Percentiles rank a stretch among this genome's conserved stretches.
Evolutionary conservation across 2,888 invertebrate genomes (phyloP).

Genomic region (Drosophila anomelani): DNA sequence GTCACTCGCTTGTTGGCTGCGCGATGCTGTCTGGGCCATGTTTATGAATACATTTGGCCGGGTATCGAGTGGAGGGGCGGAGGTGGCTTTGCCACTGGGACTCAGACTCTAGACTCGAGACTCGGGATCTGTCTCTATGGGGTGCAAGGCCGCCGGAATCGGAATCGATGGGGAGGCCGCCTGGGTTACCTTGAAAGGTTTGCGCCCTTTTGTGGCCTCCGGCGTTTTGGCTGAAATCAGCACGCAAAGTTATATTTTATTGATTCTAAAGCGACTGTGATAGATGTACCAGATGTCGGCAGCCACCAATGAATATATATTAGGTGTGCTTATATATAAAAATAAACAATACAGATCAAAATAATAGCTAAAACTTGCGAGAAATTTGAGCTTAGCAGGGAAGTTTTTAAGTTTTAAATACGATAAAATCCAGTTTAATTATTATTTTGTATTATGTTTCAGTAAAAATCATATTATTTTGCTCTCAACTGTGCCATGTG

Average conservation of each 20-base stretch:
- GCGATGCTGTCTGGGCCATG: constrained; percentile 69
- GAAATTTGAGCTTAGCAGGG: neutral
- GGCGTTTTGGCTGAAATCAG: constrained; percentile 59
- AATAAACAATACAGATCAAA: neutral
- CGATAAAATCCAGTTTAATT: neutral
- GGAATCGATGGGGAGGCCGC: constrained; percentile 4
- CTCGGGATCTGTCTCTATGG: neutral
- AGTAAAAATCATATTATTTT: neutral
- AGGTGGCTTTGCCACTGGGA: constrained; percentile 2
- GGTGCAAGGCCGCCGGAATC: constrained; percentile 12
- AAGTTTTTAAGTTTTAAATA: neutral
- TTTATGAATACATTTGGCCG: constrained; percentile 73
- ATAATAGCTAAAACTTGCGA: neutral
- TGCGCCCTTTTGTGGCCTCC: constrained; percentile 48
- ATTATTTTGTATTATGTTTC: neutral
- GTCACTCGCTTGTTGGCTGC: constrained; percentile 72
- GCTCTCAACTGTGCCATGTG: neutral
- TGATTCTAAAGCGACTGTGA: constrained; percentile 77
- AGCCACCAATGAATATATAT: neutral
- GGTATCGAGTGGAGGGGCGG: neutral
- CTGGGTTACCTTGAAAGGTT: constrained; percentile 58
- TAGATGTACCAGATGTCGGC: constrained; percentile 50
- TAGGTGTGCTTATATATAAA: neutral
- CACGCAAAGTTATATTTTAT: constrained; percentile 77
- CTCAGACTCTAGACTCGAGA: neutral